A percentile compares a stretch with the other conserved stretches of the same genome.
Evolutionary conservation across 2,113 vertebrate species (phyloP).

Genomic region (Fregetta grallaria): DNA sequence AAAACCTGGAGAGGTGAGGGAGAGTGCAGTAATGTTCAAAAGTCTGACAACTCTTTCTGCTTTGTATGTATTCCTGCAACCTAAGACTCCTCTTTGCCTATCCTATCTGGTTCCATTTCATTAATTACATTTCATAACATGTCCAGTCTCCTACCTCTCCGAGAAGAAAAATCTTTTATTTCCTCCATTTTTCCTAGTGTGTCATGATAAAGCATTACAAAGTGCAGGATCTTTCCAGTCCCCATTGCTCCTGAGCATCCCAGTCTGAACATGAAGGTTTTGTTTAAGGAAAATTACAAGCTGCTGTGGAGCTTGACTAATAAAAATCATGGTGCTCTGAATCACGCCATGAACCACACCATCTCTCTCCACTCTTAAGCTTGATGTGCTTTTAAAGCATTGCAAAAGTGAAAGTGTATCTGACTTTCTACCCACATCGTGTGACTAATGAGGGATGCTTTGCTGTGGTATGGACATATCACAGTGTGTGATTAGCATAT

Average conservation of each 20-base stretch:
- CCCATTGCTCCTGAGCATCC: not conserved
- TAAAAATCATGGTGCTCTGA: not conserved
- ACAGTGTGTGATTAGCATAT: too few relatives aligned
- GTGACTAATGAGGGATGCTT: not conserved
- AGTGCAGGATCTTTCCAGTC: fast-evolving
- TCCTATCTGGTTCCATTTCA: not conserved
- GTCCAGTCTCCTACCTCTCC: not conserved
- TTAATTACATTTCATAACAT: not conserved
- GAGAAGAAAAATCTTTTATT: not conserved
- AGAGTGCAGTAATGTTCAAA: not conserved
- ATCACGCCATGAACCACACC: fast-evolving
- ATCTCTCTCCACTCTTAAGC: not conserved
- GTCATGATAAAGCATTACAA: not conserved
- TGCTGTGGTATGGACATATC: not conserved
- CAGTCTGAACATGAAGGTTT: not conserved
- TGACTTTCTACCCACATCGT: not conserved
- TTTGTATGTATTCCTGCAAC: not conserved
- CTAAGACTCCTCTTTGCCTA: not conserved
- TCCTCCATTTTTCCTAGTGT: not conserved
- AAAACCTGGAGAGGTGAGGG: not conserved
- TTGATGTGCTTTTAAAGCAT: not conserved
- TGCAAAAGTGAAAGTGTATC: not conserved
- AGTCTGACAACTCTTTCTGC: not conserved
- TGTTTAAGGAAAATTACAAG: not conserved
- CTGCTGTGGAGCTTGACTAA: not conserved